These are phyloP conservation scores for Thaleichthys pacificus DNA, from an alignment of 2,797 vertebrate species.

Conservation along the genomic window DNA sequence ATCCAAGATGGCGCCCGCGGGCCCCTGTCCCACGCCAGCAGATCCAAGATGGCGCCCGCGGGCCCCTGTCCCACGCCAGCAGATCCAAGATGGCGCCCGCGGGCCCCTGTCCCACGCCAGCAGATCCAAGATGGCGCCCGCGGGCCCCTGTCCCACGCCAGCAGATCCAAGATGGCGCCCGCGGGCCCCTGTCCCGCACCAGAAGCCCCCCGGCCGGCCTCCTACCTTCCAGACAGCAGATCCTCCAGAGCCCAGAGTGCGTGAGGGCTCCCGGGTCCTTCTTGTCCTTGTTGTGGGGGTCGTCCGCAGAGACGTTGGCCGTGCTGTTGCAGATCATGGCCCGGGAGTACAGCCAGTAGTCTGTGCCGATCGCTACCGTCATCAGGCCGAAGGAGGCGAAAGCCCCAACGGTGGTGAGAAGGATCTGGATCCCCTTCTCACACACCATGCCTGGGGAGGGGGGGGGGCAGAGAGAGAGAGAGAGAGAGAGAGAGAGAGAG, in stretches of 20 bases:
- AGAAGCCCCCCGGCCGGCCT: too few relatives aligned
- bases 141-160: too few relatives aligned
- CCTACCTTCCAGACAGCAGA: conserved; percentile 93
- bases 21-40: neutral
- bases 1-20: conserved; percentile 12
- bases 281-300: conserved; percentile 84
- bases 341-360: conserved; percentile 95
- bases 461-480: conserved; percentile 42
- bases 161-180: too few relatives aligned
- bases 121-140: too few relatives aligned
- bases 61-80: too few relatives aligned
- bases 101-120: too few relatives aligned
- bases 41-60: too few relatives aligned
- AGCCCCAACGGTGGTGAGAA: conserved; percentile 91
- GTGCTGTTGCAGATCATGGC: conserved; percentile 93
- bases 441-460: conserved; percentile 82
- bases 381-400: conserved; percentile 96
- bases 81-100: too few relatives aligned
- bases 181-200: too few relatives aligned
- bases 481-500: conserved; percentile 19
- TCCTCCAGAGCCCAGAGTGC: conserved; percentile 94
- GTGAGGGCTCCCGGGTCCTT: conserved; percentile 92
- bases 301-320: conserved; percentile 81
- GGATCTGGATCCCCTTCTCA: conserved; percentile 93
- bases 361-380: conserved; percentile 94